Base-by-base conservation (phyloP, 2,888 invertebrate genomes). In the Hybos culiciformis region DNA sequence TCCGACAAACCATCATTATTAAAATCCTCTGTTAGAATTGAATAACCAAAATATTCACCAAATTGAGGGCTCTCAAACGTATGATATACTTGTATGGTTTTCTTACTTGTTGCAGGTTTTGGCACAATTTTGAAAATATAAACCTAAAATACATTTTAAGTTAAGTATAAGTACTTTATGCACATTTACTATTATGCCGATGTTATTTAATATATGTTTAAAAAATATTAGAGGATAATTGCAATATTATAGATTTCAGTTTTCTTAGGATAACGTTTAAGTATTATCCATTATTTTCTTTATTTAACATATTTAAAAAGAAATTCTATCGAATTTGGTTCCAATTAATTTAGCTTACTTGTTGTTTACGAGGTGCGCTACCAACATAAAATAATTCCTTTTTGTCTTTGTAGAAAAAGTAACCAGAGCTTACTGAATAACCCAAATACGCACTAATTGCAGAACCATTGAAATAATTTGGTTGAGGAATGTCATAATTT, bases 41-140 rank as follows among this genome's bases (percentile, higher is more conserved):
- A 59, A 18, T 74, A 71, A 1, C 81, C 81, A 54, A 78, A 82
- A 57, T 78, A 80, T 53, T 77, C 77, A 1, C 79, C 79, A 43
- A 73, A 60, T 49, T 74, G 70, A 11, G 58, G 53, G 1, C 76
- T 75, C 3, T 56, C 55, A 43, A 67, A 66, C n/a, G 60, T 59
- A 32, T 55, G 56, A 37, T 53, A 54, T 34, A 58, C 42, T 46
- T 21, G 42, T 37, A 36, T 46, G 49, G 11, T 48, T 51, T 20
- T 47, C 39, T 17, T 17, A 14, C 9, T 20, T 29, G 53, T 53
- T 6, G 34, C 12, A 2, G 8, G n/a, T 11, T 19, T 41, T 15
- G 45, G 47, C 14, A 49, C 46, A 21, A 61, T 54, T 39, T 65
- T 62, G 32, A 60, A 66, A 24, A 66, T 54, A 37, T 66, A 66